A percentile compares a stretch with the other conserved stretches of the same genome.
These are phyloP conservation scores for Callorhinus ursinus DNA, from an alignment of 2,113 vertebrate species.

Conservation along the genomic window DNA sequence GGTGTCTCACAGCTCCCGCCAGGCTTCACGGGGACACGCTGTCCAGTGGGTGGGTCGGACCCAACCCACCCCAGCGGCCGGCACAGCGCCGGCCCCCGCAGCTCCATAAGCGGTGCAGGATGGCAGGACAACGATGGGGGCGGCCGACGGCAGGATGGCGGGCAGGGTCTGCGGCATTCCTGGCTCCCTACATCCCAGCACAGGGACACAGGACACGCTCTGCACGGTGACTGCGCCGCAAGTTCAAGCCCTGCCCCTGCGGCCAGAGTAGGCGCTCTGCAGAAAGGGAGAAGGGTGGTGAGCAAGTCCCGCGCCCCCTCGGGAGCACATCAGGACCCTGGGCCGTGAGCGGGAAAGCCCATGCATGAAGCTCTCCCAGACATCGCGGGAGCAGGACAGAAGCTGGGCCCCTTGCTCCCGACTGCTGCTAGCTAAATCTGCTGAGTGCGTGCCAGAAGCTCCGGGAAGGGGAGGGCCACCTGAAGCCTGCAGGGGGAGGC, in stretches of 20 bases:
- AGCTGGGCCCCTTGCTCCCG: background rate
- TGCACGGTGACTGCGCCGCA: background rate
- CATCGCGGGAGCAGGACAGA: rapidly evolving
- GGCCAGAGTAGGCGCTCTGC: rapidly evolving
- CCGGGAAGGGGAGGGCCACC: background rate
- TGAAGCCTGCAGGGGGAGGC: rapidly evolving
- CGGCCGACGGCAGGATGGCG: rapidly evolving
- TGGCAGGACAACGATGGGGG: rapidly evolving
- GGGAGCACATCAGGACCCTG: background rate
- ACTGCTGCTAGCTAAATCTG: rapidly evolving
- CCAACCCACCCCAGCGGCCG: background rate
- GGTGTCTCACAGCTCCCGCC: rapidly evolving
- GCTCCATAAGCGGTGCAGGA: too few relatives aligned
- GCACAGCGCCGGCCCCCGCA: background rate
- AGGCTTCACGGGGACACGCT: background rate
- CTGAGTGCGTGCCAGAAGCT: rapidly evolving
- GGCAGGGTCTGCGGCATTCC: background rate
- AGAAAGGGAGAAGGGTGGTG: background rate
- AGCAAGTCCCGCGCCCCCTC: background rate
- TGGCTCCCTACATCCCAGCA: rapidly evolving
- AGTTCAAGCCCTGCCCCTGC: background rate
- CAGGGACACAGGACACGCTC: rapidly evolving
- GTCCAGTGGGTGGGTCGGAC: background rate
- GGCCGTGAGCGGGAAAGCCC: rapidly evolving
- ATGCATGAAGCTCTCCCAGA: rapidly evolving